Conservation (phyloP, 2,113 vertebrate species). For the Sprattus sprattus region DNA sequence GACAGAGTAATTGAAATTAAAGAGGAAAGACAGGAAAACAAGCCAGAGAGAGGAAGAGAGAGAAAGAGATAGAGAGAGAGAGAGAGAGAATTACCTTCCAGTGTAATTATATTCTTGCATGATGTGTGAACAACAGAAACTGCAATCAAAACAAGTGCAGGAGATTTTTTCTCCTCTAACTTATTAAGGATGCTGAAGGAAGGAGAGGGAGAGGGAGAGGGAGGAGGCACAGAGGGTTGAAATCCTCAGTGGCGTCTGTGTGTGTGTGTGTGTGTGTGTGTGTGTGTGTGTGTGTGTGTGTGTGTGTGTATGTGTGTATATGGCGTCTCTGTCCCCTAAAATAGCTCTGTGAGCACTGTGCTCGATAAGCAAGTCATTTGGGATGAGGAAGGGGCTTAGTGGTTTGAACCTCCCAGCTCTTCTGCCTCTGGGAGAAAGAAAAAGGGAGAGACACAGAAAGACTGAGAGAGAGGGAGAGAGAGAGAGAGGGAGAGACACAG, state of each 20-base stretch:
- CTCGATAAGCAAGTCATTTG: slow-evolving; percentile 38
- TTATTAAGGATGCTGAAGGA: background rate
- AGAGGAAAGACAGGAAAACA: background rate
- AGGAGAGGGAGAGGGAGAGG: background rate
- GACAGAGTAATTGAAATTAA: slow-evolving; percentile 4
- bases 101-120: background rate
- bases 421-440: slow-evolving; percentile 12
- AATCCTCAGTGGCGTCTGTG: background rate
- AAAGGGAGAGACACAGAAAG: background rate
- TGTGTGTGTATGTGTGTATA: too few relatives aligned
- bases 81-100: background rate
- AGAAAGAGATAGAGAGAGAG: background rate
- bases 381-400: slow-evolving; percentile 29
- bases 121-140: background rate
- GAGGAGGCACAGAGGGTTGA: background rate
- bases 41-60: background rate
- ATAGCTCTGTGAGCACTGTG: background rate
- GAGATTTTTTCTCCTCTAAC: background rate
- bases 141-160: background rate
- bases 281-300: too few relatives aligned
- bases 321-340: background rate
- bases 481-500: background rate
- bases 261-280: background rate
- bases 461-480: background rate
- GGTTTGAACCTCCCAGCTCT: slow-evolving; percentile 32